These are phyloP conservation scores for Atherinosoma microstoma DNA, from an alignment of 2,797 vertebrate genomes.

Conservation along the genomic window DNA sequence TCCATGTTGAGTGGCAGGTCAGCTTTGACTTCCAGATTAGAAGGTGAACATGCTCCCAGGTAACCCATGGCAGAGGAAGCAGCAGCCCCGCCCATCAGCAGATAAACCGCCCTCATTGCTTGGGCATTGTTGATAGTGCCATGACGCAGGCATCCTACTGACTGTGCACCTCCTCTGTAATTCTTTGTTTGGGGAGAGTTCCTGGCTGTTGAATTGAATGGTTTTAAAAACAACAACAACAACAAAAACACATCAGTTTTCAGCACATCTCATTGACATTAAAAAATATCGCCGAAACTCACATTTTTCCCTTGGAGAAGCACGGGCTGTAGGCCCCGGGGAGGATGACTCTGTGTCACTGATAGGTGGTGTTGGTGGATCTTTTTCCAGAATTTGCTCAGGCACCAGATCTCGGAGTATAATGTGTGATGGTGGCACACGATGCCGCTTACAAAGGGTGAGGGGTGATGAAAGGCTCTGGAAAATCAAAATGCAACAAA, in stretches of 20 bases:
- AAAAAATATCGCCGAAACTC: not conserved
- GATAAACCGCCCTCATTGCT: conserved; percentile 76
- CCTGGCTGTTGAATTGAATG: conserved; percentile 50
- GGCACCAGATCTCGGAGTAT: conserved; percentile 69
- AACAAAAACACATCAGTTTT: not conserved
- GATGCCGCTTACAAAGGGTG: conserved; percentile 69
- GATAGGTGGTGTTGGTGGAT: conserved; percentile 62
- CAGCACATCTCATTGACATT: not conserved
- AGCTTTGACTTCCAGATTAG: conserved; percentile 67
- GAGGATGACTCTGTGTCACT: conserved; percentile 54
- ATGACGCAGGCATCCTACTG: conserved; percentile 77
- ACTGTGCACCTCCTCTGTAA: conserved; percentile 45
- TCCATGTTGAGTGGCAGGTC: conserved; percentile 60
- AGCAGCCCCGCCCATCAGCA: conserved; percentile 83
- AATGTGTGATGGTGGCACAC: conserved; percentile 66
- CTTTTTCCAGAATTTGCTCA: conserved; percentile 74
- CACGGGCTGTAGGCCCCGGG: conserved; percentile 39
- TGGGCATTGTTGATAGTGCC: conserved; percentile 70
- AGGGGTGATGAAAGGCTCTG: conserved; percentile 76
- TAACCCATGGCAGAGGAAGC: conserved; percentile 83
- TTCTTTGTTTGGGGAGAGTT: conserved; percentile 54
- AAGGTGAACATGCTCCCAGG: conserved; percentile 71
- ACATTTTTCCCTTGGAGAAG: conserved; percentile 64
- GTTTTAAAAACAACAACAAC: conserved; percentile 1
- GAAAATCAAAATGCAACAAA: not conserved